phyloP scores from a whole-genome alignment of 23 tunicate genomes.

The Trididemnum miniatum region DNA sequence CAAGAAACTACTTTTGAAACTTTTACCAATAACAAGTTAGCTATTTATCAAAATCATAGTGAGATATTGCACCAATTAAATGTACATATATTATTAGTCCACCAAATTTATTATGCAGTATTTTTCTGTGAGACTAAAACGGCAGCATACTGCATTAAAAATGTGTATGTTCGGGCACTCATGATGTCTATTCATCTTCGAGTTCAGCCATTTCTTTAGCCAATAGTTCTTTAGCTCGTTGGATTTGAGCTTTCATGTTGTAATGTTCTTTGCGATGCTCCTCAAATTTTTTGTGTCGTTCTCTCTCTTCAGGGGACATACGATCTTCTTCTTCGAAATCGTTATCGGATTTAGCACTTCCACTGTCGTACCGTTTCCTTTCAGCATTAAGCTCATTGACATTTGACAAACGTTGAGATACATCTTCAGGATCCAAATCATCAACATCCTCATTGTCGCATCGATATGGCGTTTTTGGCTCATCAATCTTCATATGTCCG shows the following conservation, averaged over 20 bases:
- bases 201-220: slow-evolving; percentile 84
- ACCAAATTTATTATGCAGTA: too few species aligned
- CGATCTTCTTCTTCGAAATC: slow-evolving; percentile 22
- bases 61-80: too few species aligned
- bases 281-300: slow-evolving; percentile 52
- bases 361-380: slow-evolving; percentile 35
- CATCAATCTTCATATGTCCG: slow-evolving; percentile 99
- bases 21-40: too few species aligned
- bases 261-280: slow-evolving; percentile 85
- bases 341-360: slow-evolving; percentile 38
- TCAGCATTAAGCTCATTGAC: slow-evolving; percentile 17
- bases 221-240: slow-evolving; percentile 76
- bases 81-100: too few species aligned
- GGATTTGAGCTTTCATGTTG: slow-evolving; percentile 85
- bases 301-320: slow-evolving; percentile 50
- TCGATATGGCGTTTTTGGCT: slow-evolving; percentile 96
- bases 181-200: slow-evolving; percentile 56
- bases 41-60: too few species aligned
- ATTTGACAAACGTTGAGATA: slow-evolving; percentile 46
- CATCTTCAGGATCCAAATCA: slow-evolving; percentile 63
- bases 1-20: too few species aligned
- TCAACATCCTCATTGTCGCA: slow-evolving; percentile 51
- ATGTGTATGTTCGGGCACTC: too few species aligned
- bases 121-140: too few species aligned
- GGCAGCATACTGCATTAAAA: too few species aligned